phyloP scores from a whole-genome alignment of 2,113 vertebrate species.

The Apodemus sylvaticus region DNA sequence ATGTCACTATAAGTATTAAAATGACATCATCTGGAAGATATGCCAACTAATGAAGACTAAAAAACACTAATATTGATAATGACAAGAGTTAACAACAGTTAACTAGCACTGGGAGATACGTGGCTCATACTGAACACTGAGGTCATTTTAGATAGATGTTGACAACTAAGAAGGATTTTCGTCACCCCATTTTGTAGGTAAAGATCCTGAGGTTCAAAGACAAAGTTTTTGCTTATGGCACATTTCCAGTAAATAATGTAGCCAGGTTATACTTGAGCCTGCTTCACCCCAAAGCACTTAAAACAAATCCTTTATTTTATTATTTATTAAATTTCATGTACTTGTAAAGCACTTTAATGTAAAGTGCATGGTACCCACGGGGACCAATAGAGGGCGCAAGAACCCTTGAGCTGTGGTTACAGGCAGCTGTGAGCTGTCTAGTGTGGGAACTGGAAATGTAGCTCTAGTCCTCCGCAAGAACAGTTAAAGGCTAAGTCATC shows the following conservation, averaged over 20 bases:
- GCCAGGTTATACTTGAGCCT: not conserved
- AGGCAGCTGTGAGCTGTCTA: not conserved
- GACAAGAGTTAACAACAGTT: not conserved
- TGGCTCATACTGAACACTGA: not conserved
- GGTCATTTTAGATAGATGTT: not conserved
- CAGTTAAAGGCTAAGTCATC: too few relatives aligned
- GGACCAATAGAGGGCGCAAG: not conserved
- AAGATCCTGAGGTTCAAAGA: not conserved
- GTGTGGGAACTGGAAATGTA: not conserved
- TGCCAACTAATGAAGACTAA: not conserved
- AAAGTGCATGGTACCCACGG: not conserved
- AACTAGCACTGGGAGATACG: not conserved
- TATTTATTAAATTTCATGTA: not conserved
- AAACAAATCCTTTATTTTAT: not conserved
- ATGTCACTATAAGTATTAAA: not conserved
- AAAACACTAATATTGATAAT: not conserved
- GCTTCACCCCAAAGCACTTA: not conserved
- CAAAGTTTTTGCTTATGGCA: not conserved
- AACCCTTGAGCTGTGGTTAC: not conserved
- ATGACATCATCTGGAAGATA: not conserved
- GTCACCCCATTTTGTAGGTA: not conserved
- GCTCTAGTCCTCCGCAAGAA: not conserved
- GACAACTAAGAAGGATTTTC: not conserved
- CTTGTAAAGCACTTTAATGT: too few relatives aligned
- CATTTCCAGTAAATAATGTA: not conserved